These are phyloP conservation scores for Andrena hattorfiana DNA, from an alignment of 2,888 invertebrate genomes.

Conservation along the genomic window DNA sequence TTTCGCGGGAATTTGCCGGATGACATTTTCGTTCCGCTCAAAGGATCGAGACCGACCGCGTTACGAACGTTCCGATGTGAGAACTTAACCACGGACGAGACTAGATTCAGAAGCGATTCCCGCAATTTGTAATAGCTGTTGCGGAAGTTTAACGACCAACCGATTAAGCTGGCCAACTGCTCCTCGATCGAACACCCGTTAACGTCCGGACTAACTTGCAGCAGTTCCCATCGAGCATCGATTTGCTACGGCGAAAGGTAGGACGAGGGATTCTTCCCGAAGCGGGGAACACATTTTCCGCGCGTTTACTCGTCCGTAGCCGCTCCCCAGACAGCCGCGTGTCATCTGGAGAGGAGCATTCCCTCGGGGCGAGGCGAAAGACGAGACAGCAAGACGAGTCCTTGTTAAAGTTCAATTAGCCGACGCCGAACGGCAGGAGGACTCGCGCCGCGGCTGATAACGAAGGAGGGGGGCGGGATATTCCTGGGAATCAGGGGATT, in stretches of 20 bases:
- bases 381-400: conserved; percentile 26
- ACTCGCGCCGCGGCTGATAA: conserved; percentile 41
- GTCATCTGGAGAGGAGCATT: conserved; percentile 5
- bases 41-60: too few relatives aligned
- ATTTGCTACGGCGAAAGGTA: neutral
- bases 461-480: conserved; percentile 20
- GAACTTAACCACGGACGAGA: neutral
- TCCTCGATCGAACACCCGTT: conserved; percentile 5
- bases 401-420: conserved; percentile 56
- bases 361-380: conserved; percentile 18
- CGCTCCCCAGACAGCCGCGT: neutral
- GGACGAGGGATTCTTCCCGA: neutral
- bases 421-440: conserved; percentile 16
- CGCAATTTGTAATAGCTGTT: conserved; percentile 6
- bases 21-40: too few relatives aligned
- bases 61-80: too few relatives aligned
- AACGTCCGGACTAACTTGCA: neutral
- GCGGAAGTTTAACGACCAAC: conserved; percentile 20
- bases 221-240: neutral
- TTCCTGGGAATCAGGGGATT: neutral
- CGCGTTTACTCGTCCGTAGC: neutral
- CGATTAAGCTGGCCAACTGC: conserved; percentile 6
- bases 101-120: conserved; percentile 20
- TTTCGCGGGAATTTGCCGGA: too few relatives aligned
- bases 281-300: neutral